Conservation (phyloP, 2,888 invertebrate genomes). For the Ectropis crepuscularia region DNA sequence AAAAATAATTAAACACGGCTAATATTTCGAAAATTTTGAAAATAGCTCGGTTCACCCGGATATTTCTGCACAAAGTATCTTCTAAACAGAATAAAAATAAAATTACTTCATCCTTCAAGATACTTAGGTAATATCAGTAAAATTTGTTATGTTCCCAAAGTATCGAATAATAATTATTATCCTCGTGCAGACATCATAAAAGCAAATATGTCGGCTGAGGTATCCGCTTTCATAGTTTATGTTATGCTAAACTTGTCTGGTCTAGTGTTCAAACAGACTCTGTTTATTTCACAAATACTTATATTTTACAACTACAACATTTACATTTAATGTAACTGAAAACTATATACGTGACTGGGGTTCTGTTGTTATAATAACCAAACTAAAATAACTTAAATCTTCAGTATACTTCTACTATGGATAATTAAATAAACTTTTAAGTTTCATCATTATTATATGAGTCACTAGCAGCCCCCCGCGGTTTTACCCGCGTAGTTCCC, state of each 20-base stretch:
- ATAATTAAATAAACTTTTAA: too few relatives aligned
- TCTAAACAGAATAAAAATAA: too few relatives aligned
- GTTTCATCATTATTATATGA: too few relatives aligned
- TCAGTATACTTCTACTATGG: background rate
- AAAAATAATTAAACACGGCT: too few relatives aligned
- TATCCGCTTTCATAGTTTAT: slow-evolving; percentile 15
- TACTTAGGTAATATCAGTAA: too few relatives aligned
- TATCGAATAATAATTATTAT: background rate
- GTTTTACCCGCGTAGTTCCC: too few relatives aligned
- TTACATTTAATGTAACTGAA: slow-evolving; percentile 18
- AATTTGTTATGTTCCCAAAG: too few relatives aligned
- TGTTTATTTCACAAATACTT: slow-evolving; percentile 30
- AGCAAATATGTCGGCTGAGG: slow-evolving; percentile 3
- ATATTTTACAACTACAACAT: slow-evolving; percentile 23
- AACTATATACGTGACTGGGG: slow-evolving; percentile 20
- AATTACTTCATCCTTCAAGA: too few relatives aligned
- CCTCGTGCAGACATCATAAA: slow-evolving; percentile 3
- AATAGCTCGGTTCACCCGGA: too few relatives aligned
- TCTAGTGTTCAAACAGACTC: slow-evolving; percentile 22
- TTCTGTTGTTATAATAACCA: slow-evolving; percentile 22
- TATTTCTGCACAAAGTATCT: too few relatives aligned
- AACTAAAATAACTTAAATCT: background rate
- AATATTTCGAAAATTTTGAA: too few relatives aligned
- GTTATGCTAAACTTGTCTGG: slow-evolving; percentile 20
- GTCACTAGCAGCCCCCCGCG: too few relatives aligned